Percentiles rank a stretch among this genome's conserved stretches.
Evolutionary conservation across 2,888 invertebrate species (phyloP).

Genomic region (Cephonodes hylas): DNA sequence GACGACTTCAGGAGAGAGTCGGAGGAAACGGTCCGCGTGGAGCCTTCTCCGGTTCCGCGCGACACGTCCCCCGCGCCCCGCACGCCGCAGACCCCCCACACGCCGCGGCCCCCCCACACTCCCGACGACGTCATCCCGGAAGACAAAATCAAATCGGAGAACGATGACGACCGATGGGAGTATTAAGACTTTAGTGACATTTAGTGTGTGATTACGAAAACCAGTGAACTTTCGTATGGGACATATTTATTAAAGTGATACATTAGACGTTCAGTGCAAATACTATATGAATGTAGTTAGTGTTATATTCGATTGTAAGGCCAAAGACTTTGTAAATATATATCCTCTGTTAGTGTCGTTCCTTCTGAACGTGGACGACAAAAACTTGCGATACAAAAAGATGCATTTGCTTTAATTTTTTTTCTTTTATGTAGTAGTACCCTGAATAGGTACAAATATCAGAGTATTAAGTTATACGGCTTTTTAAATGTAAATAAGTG

Average conservation of each 20-base stretch:
- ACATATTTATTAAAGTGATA: slow-evolving; percentile 16
- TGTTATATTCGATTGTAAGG: slow-evolving; percentile 69
- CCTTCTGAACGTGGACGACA: slow-evolving; percentile 3
- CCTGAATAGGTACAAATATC: slow-evolving; percentile 72
- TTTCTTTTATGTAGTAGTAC: slow-evolving; percentile 55
- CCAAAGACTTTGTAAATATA: slow-evolving; percentile 79
- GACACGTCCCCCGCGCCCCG: slow-evolving; percentile 60
- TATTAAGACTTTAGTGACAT: slow-evolving; percentile 67
- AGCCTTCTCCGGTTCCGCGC: slow-evolving; percentile 86
- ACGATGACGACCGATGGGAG: slow-evolving; percentile 84
- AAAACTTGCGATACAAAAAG: slow-evolving; percentile 72
- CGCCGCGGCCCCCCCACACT: slow-evolving; percentile 41
- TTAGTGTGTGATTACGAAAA: slow-evolving; percentile 18
- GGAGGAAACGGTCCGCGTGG: slow-evolving; percentile 88
- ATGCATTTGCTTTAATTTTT: slow-evolving; percentile 79
- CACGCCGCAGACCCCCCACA: slow-evolving; percentile 39
- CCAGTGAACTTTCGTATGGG: slow-evolving; percentile 5
- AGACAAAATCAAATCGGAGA: slow-evolving; percentile 81
- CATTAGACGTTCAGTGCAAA: slow-evolving; percentile 52
- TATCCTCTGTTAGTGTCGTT: slow-evolving; percentile 25
- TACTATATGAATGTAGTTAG: slow-evolving; percentile 50
- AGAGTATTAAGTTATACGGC: slow-evolving; percentile 65
- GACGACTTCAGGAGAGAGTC: slow-evolving; percentile 85
- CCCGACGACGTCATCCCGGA: slow-evolving; percentile 63
- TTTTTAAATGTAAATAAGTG: slow-evolving; percentile 73